Base-by-base conservation (phyloP, 2,113 vertebrate species). In the Sapayoa aenigma region DNA sequence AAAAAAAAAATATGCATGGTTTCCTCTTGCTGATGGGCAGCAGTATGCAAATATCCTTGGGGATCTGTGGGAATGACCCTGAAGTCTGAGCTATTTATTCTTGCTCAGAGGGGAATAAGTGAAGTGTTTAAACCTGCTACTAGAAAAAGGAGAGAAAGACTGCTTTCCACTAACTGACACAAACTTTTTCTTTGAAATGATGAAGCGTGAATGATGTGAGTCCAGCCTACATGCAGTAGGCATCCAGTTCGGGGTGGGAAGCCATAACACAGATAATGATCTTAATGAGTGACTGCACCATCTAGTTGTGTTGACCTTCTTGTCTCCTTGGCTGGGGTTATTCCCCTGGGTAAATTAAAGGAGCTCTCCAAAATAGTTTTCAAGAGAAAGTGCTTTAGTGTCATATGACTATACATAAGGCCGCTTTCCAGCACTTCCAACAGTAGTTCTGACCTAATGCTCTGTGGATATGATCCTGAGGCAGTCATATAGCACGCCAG, bases 321-420 rank as follows among this genome's bases (percentile, higher is more conserved):
- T 59, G 46, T 85, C 67, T 93, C 71, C 72, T 95, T 95, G 87
- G 87, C 91, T 80, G 28, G 21, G 63, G 42, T 22, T 95, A 91
- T 74, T 83, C 93, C 85, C 85, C 47, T 49, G 94, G 60, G 87
- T 56, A 93, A 85, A 92, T 63, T 84, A n/a, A 89, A 94, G 72
- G 42, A 91, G 33, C 27, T 77, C 42, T 90, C 59, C 65, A 96
- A 78, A 95, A 80, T 22, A 82, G 74, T 88, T 83, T 67, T 62
- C 47, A 88, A 81, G 47, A 90, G 20, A 75, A 95, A 87, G 62
- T 56, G 74, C 79, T 93, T 77, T 75, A 86, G 52, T 47, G 72
- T 90, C 63, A 90, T 94, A 41, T 68, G 72, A 25, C 39, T 27
- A 60, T 30, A 39, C 6, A 66, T 63, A 83, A 82, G 44, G 37